Conservation (phyloP, 1,140 invertebrate genomes). For the Ericerus pela region DNA sequence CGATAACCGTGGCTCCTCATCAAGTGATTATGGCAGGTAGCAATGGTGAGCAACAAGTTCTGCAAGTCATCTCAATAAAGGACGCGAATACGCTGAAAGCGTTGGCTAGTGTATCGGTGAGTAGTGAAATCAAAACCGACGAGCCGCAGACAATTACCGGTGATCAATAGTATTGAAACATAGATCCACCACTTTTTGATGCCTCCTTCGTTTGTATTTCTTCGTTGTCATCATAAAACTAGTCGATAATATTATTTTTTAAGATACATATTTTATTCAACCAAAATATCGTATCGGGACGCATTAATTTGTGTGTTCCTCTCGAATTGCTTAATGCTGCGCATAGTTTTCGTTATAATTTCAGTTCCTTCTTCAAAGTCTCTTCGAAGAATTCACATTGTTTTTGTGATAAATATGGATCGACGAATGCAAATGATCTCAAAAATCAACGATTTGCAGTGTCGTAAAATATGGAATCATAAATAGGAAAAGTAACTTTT, state of each 20-base stretch:
- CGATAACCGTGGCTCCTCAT: slow-evolving; percentile 46
- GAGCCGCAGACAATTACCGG: not conserved
- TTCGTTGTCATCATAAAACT: not conserved
- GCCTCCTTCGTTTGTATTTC: not conserved
- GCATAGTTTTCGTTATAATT: not conserved
- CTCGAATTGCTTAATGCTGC: not conserved
- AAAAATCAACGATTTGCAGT: no score
- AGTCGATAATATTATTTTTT: not conserved
- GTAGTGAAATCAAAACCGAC: not conserved
- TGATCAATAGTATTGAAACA: not conserved
- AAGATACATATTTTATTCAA: no score
- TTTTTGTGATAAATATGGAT: no score
- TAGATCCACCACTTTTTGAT: not conserved
- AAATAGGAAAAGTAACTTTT: no score
- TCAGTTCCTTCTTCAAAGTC: no score
- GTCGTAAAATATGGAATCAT: no score
- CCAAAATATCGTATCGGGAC: no score
- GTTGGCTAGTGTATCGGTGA: slow-evolving; percentile 2
- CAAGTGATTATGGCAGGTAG: slow-evolving; percentile 58
- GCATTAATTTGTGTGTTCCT: no score
- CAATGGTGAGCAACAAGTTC: slow-evolving; percentile 53
- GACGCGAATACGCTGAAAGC: slow-evolving; percentile 52
- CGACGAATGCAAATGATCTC: no score
- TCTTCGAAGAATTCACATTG: no score
- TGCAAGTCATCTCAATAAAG: slow-evolving; percentile 62